Evolutionary conservation across 2,113 vertebrate genomes (phyloP), one percentile per base, ranked within the genome.

Genomic region (Odontophorus gujanensis): DNA sequence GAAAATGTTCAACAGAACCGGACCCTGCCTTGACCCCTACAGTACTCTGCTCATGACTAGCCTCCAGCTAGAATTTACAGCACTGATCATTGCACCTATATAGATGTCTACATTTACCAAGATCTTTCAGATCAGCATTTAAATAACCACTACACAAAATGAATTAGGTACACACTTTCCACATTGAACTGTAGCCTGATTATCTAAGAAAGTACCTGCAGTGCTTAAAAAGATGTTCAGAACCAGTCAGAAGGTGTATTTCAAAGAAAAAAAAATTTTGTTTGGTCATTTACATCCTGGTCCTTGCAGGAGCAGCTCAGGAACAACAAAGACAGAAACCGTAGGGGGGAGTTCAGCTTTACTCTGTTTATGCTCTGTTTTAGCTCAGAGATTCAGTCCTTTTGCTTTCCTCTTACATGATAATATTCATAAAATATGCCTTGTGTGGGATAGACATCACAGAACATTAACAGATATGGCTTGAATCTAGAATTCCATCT

Each of bases 221-320:
- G 17, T 78, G 43, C 65, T 74, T 55, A 43, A 26, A 77, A 24
- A 87, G 85, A 88, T 48, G 84, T 19, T 17, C 24, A 68, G 34
- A 34, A 16, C 26, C 55, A 73, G 61, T 75, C 83, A 92, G 74
- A 94, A 89, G 88, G 43, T 17, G 2, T 63, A 36, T 89, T 77
- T 87, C 45, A 90, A 92, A 55, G 48, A 86, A 95, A 84, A 24
- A 67, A 51, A 92, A 19, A 15, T 59, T 87, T 30, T 59, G n/a
- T 79, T 90, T 68, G 81, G 26, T 65, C 40, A 85, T 79, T 91
- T 76, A 32, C 45, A 45, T 87, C 34, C 40, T 53, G 11, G 40
- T 78, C 48, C 71, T 74, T 85, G 24, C 34, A 90, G 83, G 36
- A 67, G 17, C 30, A 81, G 58, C 36, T 87, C 36, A 34, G 48